These are phyloP conservation scores for Abramis brama DNA, from an alignment of 2,113 vertebrate species.

Conservation along the genomic window DNA sequence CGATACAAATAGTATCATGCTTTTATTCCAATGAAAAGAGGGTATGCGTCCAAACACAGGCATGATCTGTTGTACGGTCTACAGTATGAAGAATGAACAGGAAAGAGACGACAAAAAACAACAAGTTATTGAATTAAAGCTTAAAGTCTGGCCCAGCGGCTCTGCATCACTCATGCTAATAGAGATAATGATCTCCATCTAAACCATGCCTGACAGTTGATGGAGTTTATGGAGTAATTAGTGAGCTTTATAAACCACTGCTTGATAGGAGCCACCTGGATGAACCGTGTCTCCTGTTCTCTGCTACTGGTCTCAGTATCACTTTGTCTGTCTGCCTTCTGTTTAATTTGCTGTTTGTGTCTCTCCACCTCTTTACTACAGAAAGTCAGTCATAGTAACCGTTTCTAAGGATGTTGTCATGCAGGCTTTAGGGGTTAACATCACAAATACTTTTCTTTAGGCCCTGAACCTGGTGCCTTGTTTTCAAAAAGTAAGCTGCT, in stretches of 20 bases:
- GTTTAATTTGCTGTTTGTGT: neutral
- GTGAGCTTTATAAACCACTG: constrained; percentile 30
- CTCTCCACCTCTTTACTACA: neutral
- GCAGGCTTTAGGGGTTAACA: neutral
- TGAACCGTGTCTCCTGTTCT: neutral
- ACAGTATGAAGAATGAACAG: constrained; percentile 19
- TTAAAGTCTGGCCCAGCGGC: neutral
- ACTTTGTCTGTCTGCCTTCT: neutral
- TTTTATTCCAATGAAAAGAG: neutral
- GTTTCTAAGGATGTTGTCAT: neutral
- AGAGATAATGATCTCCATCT: constrained; percentile 34
- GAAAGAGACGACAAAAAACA: neutral
- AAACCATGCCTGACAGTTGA: constrained; percentile 9
- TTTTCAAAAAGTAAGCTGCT: neutral
- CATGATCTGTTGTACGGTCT: neutral
- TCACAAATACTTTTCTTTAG: neutral
- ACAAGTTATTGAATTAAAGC: neutral
- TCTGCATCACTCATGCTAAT: constrained; percentile 22
- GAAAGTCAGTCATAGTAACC: neutral
- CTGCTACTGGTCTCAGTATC: neutral
- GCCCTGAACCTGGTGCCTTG: neutral
- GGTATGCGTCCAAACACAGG: neutral
- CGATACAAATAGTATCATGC: neutral
- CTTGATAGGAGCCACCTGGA: constrained; percentile 43
- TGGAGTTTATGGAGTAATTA: constrained; percentile 45